Conservation (phyloP, 2,113 vertebrate genomes). For the Emydura subglobosa region DNA sequence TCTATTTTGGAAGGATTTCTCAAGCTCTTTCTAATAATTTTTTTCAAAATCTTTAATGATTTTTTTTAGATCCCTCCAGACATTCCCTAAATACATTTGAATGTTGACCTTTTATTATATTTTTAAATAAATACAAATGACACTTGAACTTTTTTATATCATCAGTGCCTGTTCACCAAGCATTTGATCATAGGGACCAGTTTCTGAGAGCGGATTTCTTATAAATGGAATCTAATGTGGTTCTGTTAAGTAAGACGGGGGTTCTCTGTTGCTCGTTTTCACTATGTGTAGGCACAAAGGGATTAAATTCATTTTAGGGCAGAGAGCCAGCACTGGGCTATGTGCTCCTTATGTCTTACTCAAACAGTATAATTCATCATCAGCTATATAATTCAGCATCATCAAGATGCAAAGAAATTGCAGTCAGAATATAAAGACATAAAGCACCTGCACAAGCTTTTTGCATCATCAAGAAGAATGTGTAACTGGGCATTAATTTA, state of each 20-base stretch:
- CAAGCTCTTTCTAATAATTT: not conserved
- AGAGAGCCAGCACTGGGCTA: not conserved
- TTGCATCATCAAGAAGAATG: accelerated
- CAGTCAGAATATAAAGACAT: not conserved
- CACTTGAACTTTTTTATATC: not conserved
- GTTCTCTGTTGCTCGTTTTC: not conserved
- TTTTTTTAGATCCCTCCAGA: not conserved
- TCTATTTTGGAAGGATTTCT: not conserved
- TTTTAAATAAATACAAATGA: not conserved
- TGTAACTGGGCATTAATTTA: accelerated
- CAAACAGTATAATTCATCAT: not conserved
- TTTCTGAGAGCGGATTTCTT: not conserved
- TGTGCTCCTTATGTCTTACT: not conserved
- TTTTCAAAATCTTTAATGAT: not conserved
- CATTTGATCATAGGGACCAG: not conserved
- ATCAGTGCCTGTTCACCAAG: not conserved
- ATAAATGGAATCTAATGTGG: not conserved
- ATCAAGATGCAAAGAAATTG: not conserved
- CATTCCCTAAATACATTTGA: not conserved
- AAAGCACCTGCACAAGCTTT: not conserved
- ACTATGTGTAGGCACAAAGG: not conserved
- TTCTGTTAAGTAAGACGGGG: not conserved
- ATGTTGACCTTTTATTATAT: not conserved
- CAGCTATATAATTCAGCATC: not conserved
- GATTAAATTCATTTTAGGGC: not conserved